A percentile compares a stretch with the other conserved stretches of the same genome.
Conservation (phyloP, 2,797 vertebrate genomes). For the Parauchenoglanis ngamensis region DNA sequence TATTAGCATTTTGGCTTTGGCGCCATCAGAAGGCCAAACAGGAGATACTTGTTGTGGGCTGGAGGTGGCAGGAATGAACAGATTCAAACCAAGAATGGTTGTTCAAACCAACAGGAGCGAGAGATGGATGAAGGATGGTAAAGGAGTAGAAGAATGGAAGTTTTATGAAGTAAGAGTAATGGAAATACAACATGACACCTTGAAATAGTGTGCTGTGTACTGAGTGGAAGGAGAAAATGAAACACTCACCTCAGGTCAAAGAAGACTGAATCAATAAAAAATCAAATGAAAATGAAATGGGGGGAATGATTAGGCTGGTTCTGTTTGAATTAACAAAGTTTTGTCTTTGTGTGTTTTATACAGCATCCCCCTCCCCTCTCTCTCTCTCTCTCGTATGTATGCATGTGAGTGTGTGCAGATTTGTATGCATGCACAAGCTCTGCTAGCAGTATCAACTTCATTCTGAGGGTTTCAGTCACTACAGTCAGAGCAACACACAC, state of each 20-base stretch:
- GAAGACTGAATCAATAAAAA: constrained; percentile 14
- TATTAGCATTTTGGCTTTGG: constrained; percentile 63
- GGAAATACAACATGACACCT: constrained; percentile 55
- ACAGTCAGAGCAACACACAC: constrained; percentile 39
- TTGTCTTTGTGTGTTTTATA: neutral
- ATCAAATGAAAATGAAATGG: constrained; percentile 14
- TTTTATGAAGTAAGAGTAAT: constrained; percentile 37
- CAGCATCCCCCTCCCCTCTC: neutral
- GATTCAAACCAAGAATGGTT: neutral
- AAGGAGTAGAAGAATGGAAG: constrained; percentile 46
- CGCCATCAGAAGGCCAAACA: constrained; percentile 58
- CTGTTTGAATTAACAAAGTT: neutral
- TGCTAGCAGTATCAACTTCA: constrained; percentile 57
- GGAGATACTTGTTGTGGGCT: constrained; percentile 54
- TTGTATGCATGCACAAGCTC: constrained; percentile 18
- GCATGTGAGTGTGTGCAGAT: neutral
- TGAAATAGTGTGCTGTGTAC: constrained; percentile 52
- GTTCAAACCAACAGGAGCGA: constrained; percentile 65
- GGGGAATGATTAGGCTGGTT: neutral
- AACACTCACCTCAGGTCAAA: constrained; percentile 42
- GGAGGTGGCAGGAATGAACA: constrained; percentile 58
- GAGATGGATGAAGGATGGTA: constrained; percentile 46
- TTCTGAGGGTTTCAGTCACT: constrained; percentile 53
- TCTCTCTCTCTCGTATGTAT: neutral
- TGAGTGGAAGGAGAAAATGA: constrained; percentile 32